Evolutionary conservation across 2,888 invertebrate genomes (phyloP).

Genomic region (Tipula unca): DNA sequence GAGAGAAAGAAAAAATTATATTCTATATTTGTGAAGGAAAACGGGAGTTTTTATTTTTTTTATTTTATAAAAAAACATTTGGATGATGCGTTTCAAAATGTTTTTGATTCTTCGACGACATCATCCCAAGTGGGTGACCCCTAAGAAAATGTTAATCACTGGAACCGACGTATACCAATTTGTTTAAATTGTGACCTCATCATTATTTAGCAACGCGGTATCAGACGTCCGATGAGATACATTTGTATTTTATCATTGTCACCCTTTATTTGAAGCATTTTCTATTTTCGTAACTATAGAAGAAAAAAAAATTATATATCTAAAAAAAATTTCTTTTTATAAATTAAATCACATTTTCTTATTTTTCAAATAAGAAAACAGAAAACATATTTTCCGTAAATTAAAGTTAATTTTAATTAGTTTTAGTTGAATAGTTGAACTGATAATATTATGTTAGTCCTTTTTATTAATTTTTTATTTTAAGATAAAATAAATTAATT

Average conservation of each 20-base stretch:
- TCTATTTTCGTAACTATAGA: background rate
- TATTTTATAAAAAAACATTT: background rate
- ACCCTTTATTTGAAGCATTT: background rate
- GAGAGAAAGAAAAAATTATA: background rate
- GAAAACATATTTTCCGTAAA: background rate
- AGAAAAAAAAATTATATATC: background rate
- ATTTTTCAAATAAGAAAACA: background rate
- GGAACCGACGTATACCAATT: background rate
- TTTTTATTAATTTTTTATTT: background rate
- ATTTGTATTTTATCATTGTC: background rate
- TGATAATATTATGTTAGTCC: background rate
- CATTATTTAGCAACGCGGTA: background rate
- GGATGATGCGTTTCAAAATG: background rate
- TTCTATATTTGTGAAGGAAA: background rate
- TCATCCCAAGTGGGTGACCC: background rate
- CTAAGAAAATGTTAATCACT: background rate
- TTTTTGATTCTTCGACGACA: background rate
- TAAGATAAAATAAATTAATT: background rate
- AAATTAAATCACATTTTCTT: background rate
- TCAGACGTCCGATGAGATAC: background rate
- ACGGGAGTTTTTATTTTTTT: background rate
- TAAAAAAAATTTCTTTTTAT: background rate
- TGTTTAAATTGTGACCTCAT: background rate
- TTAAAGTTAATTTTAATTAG: background rate
- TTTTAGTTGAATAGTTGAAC: background rate